phyloP scores from a whole-genome alignment of 2,113 vertebrate genomes.

The Saguinus imperator region DNA sequence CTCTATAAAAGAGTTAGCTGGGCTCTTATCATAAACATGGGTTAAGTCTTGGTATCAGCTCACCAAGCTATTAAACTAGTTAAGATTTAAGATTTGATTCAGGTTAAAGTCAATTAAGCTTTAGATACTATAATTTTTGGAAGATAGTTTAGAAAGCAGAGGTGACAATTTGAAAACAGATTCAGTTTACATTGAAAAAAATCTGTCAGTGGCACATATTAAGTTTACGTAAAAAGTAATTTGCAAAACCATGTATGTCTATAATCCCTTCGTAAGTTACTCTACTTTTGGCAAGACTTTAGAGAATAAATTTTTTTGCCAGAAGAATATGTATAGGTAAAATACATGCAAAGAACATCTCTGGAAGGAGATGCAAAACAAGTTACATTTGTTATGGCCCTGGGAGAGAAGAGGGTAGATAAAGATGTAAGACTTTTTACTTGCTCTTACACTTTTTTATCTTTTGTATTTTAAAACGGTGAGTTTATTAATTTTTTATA shows the following conservation, averaged over 20 bases:
- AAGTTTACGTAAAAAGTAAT: not conserved
- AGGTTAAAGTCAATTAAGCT: conserved; percentile 13
- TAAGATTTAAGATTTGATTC: not conserved
- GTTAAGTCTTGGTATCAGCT: not conserved
- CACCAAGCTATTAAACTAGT: not conserved
- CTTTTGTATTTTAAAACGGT: not conserved
- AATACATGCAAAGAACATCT: not conserved
- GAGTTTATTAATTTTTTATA: not conserved
- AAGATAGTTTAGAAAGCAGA: conserved; percentile 23
- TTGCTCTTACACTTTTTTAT: not conserved
- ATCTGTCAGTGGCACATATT: not conserved
- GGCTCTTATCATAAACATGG: not conserved
- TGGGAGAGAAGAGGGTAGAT: not conserved
- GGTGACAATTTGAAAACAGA: not conserved
- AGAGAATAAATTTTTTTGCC: not conserved
- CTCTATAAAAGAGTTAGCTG: not conserved
- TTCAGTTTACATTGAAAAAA: not conserved
- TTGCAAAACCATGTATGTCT: not conserved
- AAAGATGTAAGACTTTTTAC: not conserved
- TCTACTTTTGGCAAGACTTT: not conserved
- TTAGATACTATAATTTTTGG: not conserved
- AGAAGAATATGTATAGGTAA: not conserved
- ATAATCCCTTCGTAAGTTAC: not conserved
- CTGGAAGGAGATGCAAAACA: not conserved
- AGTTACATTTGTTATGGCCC: not conserved